These are phyloP conservation scores for Aegotheles bennettii DNA, from an alignment of 2,113 vertebrate species.

Conservation along the genomic window DNA sequence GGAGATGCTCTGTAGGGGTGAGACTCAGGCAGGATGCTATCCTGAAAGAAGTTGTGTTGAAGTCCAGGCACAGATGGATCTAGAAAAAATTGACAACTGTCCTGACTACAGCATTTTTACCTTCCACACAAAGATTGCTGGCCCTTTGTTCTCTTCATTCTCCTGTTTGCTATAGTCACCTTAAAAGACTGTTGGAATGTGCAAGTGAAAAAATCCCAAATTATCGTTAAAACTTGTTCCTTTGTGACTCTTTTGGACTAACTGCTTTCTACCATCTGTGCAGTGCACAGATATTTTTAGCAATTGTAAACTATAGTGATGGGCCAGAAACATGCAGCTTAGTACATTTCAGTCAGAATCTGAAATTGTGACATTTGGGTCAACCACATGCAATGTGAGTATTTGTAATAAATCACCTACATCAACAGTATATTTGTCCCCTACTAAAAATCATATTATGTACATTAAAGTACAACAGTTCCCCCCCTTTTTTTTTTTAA, in stretches of 20 bases:
- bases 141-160: neutral
- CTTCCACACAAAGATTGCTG: neutral
- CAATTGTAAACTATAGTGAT: neutral
- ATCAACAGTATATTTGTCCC: neutral
- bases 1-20: neutral
- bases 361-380: neutral
- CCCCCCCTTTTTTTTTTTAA: neutral
- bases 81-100: neutral
- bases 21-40: neutral
- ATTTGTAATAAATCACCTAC: neutral
- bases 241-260: neutral
- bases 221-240: neutral
- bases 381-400: neutral
- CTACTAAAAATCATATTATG: neutral
- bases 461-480: neutral
- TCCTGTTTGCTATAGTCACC: neutral
- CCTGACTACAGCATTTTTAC: neutral
- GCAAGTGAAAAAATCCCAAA: neutral
- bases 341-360: neutral
- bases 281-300: neutral
- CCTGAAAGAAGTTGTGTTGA: neutral
- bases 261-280: neutral
- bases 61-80: neutral
- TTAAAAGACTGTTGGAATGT: neutral
- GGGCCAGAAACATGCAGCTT: neutral